Conservation (phyloP, 2,113 vertebrate genomes). For the Vombatus ursinus region DNA sequence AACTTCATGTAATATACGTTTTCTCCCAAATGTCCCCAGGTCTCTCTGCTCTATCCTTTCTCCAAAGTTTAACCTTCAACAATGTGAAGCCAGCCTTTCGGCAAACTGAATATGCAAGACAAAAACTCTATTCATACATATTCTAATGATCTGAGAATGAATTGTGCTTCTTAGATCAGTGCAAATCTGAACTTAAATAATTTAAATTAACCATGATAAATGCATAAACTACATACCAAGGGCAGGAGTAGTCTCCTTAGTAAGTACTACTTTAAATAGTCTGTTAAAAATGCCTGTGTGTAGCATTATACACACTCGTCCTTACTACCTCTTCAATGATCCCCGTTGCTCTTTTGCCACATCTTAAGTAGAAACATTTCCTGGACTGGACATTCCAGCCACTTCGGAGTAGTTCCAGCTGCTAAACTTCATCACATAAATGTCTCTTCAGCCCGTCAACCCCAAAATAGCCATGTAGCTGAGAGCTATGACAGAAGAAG, state of each 20-base stretch:
- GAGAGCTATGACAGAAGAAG: background rate
- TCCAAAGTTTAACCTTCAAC: background rate
- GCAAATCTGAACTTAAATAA: background rate
- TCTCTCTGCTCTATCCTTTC: background rate
- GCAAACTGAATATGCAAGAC: background rate
- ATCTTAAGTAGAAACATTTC: background rate
- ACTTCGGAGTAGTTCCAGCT: background rate
- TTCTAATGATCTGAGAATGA: too few species aligned
- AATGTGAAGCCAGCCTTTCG: background rate
- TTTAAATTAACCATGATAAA: background rate
- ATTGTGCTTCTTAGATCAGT: background rate
- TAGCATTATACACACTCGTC: background rate
- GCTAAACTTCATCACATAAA: background rate
- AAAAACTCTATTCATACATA: background rate
- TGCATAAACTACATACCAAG: background rate
- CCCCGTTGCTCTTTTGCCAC: background rate
- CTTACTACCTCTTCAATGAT: background rate
- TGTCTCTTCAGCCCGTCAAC: background rate
- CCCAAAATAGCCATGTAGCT: background rate
- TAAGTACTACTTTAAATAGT: background rate
- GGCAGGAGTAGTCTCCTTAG: background rate
- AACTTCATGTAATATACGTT: background rate
- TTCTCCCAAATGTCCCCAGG: background rate
- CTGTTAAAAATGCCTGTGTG: background rate
- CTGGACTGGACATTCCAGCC: background rate